Percentiles rank a stretch among this genome's conserved stretches.
These are phyloP conservation scores for Dynastes maya DNA, from an alignment of 2,888 invertebrate genomes.

Conservation along the genomic window DNA sequence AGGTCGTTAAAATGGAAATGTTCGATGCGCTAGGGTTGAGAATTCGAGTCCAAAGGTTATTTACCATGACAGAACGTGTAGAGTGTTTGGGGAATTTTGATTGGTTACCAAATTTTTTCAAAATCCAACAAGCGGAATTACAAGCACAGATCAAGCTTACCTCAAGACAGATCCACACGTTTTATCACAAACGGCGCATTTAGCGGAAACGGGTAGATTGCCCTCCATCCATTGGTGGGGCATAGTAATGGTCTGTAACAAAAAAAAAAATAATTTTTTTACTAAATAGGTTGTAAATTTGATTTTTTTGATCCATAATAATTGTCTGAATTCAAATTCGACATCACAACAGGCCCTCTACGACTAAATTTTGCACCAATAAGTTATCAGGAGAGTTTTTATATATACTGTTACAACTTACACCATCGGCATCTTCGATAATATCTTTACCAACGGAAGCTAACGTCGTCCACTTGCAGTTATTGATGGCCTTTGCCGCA, in stretches of 20 bases:
- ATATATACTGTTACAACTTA: slow-evolving; percentile 68
- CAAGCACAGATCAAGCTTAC: slow-evolving; percentile 68
- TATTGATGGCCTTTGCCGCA: slow-evolving; percentile 91
- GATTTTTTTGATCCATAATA: too few relatives aligned
- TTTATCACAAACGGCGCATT: slow-evolving; percentile 94
- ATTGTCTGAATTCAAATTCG: too few relatives aligned
- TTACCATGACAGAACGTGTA: too few relatives aligned
- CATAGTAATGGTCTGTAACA: slow-evolving; percentile 87
- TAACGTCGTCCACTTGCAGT: slow-evolving; percentile 98
- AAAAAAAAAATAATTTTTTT: slow-evolving; percentile 36
- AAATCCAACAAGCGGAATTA: too few relatives aligned
- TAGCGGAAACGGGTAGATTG: slow-evolving; percentile 94
- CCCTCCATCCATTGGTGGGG: slow-evolving; percentile 99
- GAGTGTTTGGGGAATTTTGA: too few relatives aligned
- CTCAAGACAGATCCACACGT: slow-evolving; percentile 96
- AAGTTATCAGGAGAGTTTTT: too few relatives aligned
- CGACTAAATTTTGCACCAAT: too few relatives aligned
- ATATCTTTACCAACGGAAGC: slow-evolving; percentile 96
- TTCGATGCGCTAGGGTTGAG: not conserved
- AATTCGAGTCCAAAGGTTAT: too few relatives aligned
- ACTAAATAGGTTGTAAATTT: too few relatives aligned
- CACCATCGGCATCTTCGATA: slow-evolving; percentile 93
- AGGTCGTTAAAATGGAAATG: not conserved
- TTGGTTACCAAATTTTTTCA: too few relatives aligned
- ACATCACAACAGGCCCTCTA: too few relatives aligned